Percentiles rank a stretch among this genome's conserved stretches.
Conservation (phyloP, 2,113 vertebrate species). For the Mormyrus lacerda region DNA sequence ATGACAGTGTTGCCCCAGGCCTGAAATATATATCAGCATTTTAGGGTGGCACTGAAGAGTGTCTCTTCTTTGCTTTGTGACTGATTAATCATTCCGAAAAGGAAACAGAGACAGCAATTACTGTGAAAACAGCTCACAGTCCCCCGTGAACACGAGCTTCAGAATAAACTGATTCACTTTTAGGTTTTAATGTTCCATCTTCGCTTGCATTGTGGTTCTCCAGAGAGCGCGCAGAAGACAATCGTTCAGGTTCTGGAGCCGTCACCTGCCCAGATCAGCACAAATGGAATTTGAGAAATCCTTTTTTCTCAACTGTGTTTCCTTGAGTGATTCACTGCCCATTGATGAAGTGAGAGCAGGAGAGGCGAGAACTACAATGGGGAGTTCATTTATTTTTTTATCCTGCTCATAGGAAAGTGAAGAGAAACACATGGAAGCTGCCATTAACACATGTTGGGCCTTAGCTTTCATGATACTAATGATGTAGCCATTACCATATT, state of each 20-base stretch:
- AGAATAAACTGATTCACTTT: neutral
- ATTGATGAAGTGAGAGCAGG: neutral
- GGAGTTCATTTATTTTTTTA: neutral
- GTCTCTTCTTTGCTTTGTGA: neutral
- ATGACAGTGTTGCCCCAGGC: neutral
- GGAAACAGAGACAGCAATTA: constrained; percentile 5
- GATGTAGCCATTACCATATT: neutral
- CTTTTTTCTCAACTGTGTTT: neutral
- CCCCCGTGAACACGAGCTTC: neutral
- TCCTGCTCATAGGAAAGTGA: neutral
- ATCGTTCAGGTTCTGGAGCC: neutral
- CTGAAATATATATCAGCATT: neutral
- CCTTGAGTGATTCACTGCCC: neutral
- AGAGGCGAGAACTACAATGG: neutral
- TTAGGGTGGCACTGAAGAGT: neutral
- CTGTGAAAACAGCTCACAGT: neutral
- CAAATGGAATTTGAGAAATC: constrained; percentile 12
- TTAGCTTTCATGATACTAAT: neutral
- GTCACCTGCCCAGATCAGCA: neutral
- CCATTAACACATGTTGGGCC: neutral
- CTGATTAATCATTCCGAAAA: neutral
- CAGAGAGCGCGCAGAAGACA: neutral
- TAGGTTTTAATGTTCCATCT: neutral
- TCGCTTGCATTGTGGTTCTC: neutral
- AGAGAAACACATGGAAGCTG: neutral